These are phyloP conservation scores for Alloplasta piceator DNA, from an alignment of 2,888 invertebrate species.

Conservation along the genomic window DNA sequence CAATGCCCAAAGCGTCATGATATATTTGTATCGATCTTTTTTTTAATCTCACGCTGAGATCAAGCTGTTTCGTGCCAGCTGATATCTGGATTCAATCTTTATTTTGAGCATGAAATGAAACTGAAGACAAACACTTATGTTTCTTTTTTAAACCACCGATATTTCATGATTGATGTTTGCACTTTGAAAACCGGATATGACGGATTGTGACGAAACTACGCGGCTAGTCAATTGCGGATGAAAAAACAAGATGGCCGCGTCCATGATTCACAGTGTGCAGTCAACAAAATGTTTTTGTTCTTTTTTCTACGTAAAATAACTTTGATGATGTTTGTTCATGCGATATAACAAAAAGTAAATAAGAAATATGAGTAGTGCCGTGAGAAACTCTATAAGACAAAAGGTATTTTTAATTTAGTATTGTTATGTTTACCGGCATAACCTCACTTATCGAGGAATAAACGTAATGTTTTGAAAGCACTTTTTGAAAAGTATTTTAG, in stretches of 20 bases:
- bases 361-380: conserved; percentile 63
- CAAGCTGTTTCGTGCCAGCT: background rate
- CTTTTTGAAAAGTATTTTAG: too few species aligned
- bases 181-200: conserved; percentile 19
- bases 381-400: conserved; percentile 64
- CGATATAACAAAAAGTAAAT: background rate
- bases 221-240: conserved; percentile 28
- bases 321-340: background rate
- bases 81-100: background rate
- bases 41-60: too few species aligned
- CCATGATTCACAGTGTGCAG: conserved; percentile 27
- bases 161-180: background rate
- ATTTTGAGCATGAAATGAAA: background rate
- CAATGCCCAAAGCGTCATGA: background rate
- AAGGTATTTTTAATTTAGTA: conserved; percentile 60
- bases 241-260: conserved; percentile 45
- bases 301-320: background rate
- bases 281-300: conserved; percentile 13
- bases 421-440: conserved; percentile 25
- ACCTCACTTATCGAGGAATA: conserved; percentile 44
- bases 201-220: background rate
- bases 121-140: background rate
- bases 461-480: background rate
- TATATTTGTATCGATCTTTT: background rate
- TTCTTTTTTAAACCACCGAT: too few species aligned